A percentile compares a stretch with the other conserved stretches of the same genome.
Conservation (phyloP, 2,888 invertebrate genomes). For the Microdon myrmicae region DNA sequence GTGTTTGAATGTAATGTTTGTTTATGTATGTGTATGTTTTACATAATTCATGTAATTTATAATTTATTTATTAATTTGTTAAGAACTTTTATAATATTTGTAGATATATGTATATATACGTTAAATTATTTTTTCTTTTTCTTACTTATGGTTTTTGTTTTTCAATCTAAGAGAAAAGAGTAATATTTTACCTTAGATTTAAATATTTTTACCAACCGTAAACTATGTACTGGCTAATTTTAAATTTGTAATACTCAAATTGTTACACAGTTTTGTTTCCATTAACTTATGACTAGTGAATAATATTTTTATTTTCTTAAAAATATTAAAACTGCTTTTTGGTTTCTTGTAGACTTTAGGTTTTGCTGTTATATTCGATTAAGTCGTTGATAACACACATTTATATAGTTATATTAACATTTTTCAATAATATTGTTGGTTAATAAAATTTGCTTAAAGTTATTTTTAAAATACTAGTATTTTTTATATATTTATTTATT, state of each 20-base stretch:
- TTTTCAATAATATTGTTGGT: conserved; percentile 28
- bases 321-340: no score
- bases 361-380: conserved; percentile 18
- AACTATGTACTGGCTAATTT: neutral
- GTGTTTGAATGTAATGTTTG: conserved; percentile 39
- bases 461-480: no score
- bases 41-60: no score
- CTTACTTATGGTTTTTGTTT: conserved; percentile 2
- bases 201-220: conserved; percentile 18
- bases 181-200: conserved; percentile 4
- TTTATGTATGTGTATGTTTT: conserved; percentile 38
- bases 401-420: conserved; percentile 32
- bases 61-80: conserved; percentile 19
- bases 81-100: neutral
- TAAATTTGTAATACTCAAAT: neutral
- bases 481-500: no score
- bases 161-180: conserved; percentile 8
- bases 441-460: no score
- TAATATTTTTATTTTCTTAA: conserved; percentile 3
- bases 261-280: conserved; percentile 12
- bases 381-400: conserved; percentile 48
- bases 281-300: no score
- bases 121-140: neutral
- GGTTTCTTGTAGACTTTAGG: conserved; percentile 31
- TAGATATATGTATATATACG: no score